Percentiles rank a stretch among this genome's conserved stretches.
Evolutionary conservation across 2,113 vertebrate species (phyloP).

Genomic region (Acrocephalus arundinaceus): DNA sequence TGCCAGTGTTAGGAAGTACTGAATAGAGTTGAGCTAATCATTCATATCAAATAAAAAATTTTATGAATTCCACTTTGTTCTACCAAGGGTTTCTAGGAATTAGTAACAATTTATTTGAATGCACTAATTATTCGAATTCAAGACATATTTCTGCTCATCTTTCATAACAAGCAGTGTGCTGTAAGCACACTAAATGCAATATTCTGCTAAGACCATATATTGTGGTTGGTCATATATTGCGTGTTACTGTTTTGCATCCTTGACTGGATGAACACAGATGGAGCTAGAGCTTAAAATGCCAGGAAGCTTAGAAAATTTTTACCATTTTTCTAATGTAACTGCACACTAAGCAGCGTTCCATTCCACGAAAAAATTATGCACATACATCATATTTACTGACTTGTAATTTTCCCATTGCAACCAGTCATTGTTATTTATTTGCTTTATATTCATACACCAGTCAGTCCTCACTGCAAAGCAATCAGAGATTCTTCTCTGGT

Average conservation of each 20-base stretch:
- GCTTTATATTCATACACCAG: background rate
- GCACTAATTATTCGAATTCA: conserved; percentile 8
- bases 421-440: conserved; percentile 2
- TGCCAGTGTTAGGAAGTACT: background rate
- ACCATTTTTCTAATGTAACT: background rate
- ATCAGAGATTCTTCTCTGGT: background rate
- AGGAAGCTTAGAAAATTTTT: background rate
- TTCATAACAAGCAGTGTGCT: background rate
- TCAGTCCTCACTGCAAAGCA: background rate
- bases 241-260: background rate
- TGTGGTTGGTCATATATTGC: background rate
- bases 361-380: background rate
- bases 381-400: background rate
- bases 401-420: background rate
- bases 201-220: background rate
- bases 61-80: background rate
- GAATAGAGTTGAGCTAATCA: background rate
- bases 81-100: background rate
- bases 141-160: background rate
- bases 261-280: background rate
- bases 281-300: background rate
- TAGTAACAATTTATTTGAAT: background rate
- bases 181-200: background rate
- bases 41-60: background rate
- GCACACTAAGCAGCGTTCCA: background rate